phyloP scores from a whole-genome alignment of 2,888 invertebrate species.

The Cryptus armator region DNA sequence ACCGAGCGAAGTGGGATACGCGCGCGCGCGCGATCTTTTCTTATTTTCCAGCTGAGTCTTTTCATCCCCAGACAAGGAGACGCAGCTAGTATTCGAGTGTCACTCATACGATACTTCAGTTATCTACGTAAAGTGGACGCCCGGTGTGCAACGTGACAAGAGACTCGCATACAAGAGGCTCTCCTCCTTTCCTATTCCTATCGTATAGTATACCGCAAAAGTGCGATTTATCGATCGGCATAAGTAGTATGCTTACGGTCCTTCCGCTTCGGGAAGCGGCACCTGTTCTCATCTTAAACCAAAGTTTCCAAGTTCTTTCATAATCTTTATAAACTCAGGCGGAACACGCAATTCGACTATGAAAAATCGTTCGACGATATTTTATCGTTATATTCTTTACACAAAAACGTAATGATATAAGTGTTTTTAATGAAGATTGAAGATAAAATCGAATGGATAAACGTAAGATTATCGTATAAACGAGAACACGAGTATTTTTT shows the following conservation, averaged over 20 bases:
- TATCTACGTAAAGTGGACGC: conserved; percentile 21
- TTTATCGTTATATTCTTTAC: background rate
- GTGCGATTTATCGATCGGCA: conserved; percentile 47
- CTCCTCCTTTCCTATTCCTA: background rate
- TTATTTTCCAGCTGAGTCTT: background rate
- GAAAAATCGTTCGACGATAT: conserved; percentile 4
- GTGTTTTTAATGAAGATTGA: background rate
- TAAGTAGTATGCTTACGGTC: background rate
- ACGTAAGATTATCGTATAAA: background rate
- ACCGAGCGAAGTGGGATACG: background rate
- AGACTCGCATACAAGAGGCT: conserved; percentile 15
- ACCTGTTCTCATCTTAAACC: conserved; percentile 13
- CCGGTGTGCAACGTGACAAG: conserved; percentile 19
- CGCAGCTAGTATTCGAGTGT: conserved; percentile 28
- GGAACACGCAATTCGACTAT: background rate
- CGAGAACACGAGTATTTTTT: background rate
- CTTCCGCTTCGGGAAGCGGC: background rate
- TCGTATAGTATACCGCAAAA: conserved; percentile 33
- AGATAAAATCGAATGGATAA: background rate
- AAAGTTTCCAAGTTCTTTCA: conserved; percentile 15
- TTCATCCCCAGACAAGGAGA: conserved; percentile 1
- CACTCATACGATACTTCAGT: conserved; percentile 24
- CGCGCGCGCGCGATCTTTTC: conserved; percentile 43
- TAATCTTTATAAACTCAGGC: conserved; percentile 12
- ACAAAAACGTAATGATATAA: background rate